Evolutionary conservation across 2,888 invertebrate genomes (phyloP).

Genomic region (Gnatocerus cornutus): DNA sequence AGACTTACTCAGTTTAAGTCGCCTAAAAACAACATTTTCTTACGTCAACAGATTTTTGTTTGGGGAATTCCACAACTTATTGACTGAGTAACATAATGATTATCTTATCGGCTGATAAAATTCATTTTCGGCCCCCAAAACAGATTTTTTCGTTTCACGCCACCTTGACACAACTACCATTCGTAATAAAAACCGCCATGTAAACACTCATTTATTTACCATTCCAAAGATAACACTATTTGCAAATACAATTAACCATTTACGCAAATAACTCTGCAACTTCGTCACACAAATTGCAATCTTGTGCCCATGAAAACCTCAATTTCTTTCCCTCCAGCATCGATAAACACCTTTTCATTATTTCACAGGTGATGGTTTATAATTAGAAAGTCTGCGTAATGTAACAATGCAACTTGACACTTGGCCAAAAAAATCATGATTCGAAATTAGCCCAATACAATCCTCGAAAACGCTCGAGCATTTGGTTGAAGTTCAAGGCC

Average conservation of each 20-base stretch:
- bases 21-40: too few relatives aligned
- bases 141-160: neutral
- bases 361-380: conserved; percentile 13
- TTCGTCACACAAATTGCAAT: neutral
- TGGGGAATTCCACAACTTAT: too few relatives aligned
- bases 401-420: neutral
- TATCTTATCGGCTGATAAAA: too few relatives aligned
- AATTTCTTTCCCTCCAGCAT: conserved; percentile 14
- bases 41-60: too few relatives aligned
- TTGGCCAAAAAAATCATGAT: neutral
- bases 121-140: too few relatives aligned
- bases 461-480: neutral
- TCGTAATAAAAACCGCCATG: neutral
- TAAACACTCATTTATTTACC: conserved; percentile 2
- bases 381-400: neutral
- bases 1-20: too few relatives aligned
- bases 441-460: neutral
- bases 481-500: neutral
- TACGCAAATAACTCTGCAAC: neutral
- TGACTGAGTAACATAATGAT: too few relatives aligned
- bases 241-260: conserved; percentile 1
- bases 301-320: neutral
- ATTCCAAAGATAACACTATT: neutral
- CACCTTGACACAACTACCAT: neutral
- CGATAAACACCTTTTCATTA: conserved; percentile 26